Percentiles rank a stretch among this genome's conserved stretches.
Conservation (phyloP, 2,797 vertebrate genomes). For the Danionella dracula region DNA sequence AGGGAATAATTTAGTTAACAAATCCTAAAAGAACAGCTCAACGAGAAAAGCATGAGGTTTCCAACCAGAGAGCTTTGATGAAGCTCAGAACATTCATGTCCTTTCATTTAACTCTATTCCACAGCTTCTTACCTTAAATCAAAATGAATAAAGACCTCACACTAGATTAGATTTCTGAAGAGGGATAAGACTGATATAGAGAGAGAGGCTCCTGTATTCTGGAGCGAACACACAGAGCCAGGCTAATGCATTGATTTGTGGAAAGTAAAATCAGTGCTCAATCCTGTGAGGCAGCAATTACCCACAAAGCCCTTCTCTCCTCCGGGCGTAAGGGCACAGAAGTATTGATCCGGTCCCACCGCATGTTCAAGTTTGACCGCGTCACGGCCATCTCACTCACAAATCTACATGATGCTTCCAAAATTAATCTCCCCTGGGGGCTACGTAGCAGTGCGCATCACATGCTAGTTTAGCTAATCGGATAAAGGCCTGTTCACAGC, state of each 20-base stretch:
- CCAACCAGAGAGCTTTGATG: background rate
- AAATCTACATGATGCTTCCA: background rate
- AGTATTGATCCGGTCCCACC: constrained; percentile 18
- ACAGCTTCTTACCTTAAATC: background rate
- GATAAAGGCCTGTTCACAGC: too few relatives aligned
- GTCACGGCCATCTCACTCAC: background rate
- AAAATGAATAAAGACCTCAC: constrained; percentile 28
- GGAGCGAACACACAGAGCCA: constrained; percentile 23
- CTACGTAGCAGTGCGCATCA: background rate
- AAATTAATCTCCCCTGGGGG: background rate
- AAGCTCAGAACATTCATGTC: background rate
- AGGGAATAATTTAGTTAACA: background rate
- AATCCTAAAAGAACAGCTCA: background rate
- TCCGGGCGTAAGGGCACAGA: background rate
- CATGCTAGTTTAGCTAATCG: background rate
- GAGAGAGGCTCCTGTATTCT: background rate
- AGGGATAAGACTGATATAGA: constrained; percentile 1
- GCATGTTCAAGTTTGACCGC: constrained; percentile 1
- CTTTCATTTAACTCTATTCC: constrained; percentile 18
- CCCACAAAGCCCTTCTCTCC: constrained; percentile 23
- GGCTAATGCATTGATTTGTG: constrained; percentile 57
- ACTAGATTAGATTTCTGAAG: constrained; percentile 33
- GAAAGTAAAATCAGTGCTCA: constrained; percentile 53
- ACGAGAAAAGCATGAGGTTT: background rate
- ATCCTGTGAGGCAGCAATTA: constrained; percentile 33